phyloP scores from a whole-genome alignment of 2,888 invertebrate species.

The Petrophora chlorosata region DNA sequence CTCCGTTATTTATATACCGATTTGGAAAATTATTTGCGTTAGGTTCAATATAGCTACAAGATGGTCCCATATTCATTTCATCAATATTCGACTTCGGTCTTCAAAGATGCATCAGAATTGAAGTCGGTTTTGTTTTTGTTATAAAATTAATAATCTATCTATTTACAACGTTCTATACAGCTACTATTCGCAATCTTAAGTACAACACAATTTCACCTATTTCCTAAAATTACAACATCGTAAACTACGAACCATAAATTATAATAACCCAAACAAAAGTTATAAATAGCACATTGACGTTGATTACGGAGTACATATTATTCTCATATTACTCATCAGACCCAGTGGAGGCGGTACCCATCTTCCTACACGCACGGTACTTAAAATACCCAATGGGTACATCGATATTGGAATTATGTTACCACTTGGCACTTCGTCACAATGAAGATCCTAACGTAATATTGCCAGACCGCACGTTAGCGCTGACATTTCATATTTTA shows the following conservation, averaged over 20 bases:
- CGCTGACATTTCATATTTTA: too few relatives aligned
- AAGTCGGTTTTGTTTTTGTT: too few relatives aligned
- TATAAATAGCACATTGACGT: slow-evolving; percentile 29
- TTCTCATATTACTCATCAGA: slow-evolving; percentile 34
- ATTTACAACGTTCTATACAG: too few relatives aligned
- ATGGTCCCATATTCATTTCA: too few relatives aligned
- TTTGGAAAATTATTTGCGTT: too few relatives aligned
- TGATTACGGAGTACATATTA: slow-evolving; percentile 30
- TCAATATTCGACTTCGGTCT: too few relatives aligned
- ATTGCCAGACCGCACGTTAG: too few relatives aligned
- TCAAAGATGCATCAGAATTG: too few relatives aligned
- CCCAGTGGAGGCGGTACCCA: slow-evolving; percentile 31
- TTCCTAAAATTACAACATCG: slow-evolving; percentile 1
- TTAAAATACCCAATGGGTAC: slow-evolving; percentile 9
- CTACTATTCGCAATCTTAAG: too few relatives aligned
- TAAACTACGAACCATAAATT: slow-evolving; percentile 1
- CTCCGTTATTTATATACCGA: too few relatives aligned
- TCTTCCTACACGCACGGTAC: slow-evolving; percentile 33
- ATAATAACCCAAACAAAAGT: slow-evolving; percentile 7
- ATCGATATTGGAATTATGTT: not conserved
- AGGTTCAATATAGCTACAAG: too few relatives aligned
- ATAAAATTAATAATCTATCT: too few relatives aligned
- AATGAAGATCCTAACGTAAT: not conserved
- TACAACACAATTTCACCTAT: not conserved
- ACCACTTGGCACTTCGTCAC: slow-evolving; percentile 8